These are phyloP conservation scores for Selene dorsalis DNA, from an alignment of 2,797 vertebrate species.

Conservation along the genomic window DNA sequence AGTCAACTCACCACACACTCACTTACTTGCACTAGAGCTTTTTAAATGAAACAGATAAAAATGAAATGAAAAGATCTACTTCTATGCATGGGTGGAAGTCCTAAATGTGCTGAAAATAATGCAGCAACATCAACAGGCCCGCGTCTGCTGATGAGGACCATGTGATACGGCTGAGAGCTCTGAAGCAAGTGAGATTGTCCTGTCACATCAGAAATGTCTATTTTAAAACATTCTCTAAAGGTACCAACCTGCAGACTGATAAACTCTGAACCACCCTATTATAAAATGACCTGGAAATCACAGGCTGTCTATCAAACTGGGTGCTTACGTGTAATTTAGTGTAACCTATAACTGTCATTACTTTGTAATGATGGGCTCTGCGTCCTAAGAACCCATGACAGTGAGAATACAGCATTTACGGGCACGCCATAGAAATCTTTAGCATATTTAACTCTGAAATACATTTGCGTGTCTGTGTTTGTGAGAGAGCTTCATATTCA, in stretches of 20 bases:
- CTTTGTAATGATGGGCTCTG: slow-evolving; percentile 68
- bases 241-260: not conserved
- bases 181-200: not conserved
- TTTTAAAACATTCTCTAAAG: not conserved
- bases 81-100: not conserved
- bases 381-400: slow-evolving; percentile 25
- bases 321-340: slow-evolving; percentile 11
- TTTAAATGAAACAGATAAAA: not conserved
- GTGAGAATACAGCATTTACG: slow-evolving; percentile 28
- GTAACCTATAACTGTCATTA: slow-evolving; percentile 40
- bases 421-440: slow-evolving; percentile 27
- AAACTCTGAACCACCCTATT: slow-evolving; percentile 17
- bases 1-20: no score
- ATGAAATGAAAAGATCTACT: not conserved
- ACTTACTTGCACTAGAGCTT: not conserved
- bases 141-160: not conserved
- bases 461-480: not conserved
- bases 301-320: slow-evolving; percentile 5
- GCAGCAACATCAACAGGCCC: not conserved
- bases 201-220: not conserved
- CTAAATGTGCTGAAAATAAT: not conserved
- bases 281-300: slow-evolving; percentile 20
- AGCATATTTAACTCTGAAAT: slow-evolving; percentile 22
- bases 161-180: not conserved
- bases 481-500: not conserved